These are phyloP conservation scores for Laticauda laticaudata DNA, from an alignment of 2,113 vertebrate genomes.

Conservation along the genomic window DNA sequence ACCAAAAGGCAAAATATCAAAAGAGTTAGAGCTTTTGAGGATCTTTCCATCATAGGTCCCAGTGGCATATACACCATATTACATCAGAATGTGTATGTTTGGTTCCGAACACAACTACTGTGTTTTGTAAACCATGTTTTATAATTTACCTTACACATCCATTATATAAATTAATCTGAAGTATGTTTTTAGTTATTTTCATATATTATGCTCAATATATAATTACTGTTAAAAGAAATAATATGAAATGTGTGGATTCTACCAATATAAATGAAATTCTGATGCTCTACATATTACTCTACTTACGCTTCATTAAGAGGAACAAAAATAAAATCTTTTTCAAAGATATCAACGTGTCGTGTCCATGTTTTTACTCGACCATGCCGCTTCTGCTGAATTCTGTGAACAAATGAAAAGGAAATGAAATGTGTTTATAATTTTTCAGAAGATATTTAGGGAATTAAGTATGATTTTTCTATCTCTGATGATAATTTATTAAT, in stretches of 20 bases:
- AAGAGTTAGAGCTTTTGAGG: not conserved
- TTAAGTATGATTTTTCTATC: not conserved
- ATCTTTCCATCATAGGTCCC: not conserved
- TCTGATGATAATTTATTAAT: not conserved
- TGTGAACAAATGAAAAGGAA: conserved; percentile 61
- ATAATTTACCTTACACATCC: not conserved
- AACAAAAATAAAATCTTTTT: conserved; percentile 98
- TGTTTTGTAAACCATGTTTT: not conserved
- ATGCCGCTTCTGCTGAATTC: conserved; percentile 92
- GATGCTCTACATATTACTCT: not conserved
- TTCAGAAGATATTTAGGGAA: not conserved
- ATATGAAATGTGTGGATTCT: not conserved
- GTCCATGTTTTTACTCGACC: conserved; percentile 98
- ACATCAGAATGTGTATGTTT: not conserved
- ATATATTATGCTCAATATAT: not conserved
- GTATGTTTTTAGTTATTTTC: not conserved
- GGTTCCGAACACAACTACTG: not conserved
- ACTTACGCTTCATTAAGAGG: conserved; percentile 99
- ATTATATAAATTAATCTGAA: not conserved
- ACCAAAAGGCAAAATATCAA: not conserved
- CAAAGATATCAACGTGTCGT: conserved; percentile 95
- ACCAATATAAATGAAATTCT: not conserved
- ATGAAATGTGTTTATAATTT: not conserved
- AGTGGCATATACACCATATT: not conserved
- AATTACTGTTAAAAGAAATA: not conserved